Percentiles rank a stretch among this genome's conserved stretches.
Evolutionary conservation across 2,113 vertebrate species (phyloP).

Genomic region (Epinephelus moara): DNA sequence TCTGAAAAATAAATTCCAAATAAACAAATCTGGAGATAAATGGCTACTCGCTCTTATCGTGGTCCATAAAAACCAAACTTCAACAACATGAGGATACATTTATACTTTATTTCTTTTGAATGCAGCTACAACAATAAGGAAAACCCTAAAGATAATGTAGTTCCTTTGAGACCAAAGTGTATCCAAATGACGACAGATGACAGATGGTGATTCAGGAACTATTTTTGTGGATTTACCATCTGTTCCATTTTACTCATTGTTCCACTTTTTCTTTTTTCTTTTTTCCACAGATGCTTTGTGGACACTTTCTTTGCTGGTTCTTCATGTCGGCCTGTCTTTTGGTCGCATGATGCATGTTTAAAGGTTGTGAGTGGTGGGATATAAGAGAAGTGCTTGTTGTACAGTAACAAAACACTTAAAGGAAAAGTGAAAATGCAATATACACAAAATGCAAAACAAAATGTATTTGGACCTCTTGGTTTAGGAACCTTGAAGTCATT

Average conservation of each 20-base stretch:
- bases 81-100: neutral
- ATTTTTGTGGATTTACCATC: slow-evolving; percentile 3
- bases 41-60: neutral
- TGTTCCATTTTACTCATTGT: neutral
- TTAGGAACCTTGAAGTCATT: neutral
- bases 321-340: neutral
- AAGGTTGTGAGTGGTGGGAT: neutral
- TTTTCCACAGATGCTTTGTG: neutral
- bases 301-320: neutral
- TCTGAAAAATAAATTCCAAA: neutral
- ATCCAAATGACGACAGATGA: slow-evolving; percentile 5
- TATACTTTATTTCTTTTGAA: neutral
- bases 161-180: neutral
- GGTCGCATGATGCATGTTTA: neutral
- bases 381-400: neutral
- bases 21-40: neutral
- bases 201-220: slow-evolving; percentile 10
- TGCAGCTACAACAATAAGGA: neutral
- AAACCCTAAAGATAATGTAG: neutral
- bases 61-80: neutral
- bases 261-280: neutral
- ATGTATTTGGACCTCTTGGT: neutral
- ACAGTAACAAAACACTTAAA: neutral
- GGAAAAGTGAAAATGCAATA: neutral
- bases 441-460: neutral